These are phyloP conservation scores for Pomacea maculata DNA, from an alignment of 1,140 invertebrate species.

Conservation along the genomic window DNA sequence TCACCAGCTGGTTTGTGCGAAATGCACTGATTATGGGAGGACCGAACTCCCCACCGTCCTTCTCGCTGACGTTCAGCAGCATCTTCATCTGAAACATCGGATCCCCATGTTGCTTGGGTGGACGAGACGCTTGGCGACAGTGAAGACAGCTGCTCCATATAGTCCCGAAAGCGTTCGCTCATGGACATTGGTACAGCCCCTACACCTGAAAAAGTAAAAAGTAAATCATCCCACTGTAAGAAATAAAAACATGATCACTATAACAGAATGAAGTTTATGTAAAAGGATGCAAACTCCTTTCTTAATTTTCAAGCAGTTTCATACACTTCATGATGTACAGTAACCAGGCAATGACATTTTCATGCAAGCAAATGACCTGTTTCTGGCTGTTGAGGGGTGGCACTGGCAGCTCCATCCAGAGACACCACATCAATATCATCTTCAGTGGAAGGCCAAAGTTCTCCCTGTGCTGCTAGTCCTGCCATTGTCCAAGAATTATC, in stretches of 20 bases:
- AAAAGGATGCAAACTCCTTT: too few relatives aligned
- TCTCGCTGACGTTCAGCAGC: not conserved
- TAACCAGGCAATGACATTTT: not conserved
- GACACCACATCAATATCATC: slow-evolving; percentile 54
- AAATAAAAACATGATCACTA: not conserved
- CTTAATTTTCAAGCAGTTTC: too few relatives aligned
- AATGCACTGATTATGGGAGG: not conserved
- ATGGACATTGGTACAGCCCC: slow-evolving; percentile 24
- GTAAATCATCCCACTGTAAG: not conserved
- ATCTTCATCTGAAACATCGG: not conserved
- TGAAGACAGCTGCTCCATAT: slow-evolving; percentile 51
- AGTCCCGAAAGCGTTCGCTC: slow-evolving; percentile 47
- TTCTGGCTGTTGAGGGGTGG: not conserved
- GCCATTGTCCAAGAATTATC: not conserved
- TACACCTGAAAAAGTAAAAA: slow-evolving; percentile 19
- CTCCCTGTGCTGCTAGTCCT: slow-evolving; percentile 7
- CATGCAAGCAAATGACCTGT: not conserved
- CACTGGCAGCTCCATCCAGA: slow-evolving; percentile 24
- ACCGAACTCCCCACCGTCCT: not conserved
- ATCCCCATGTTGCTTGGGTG: not conserved
- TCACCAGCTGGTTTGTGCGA: not conserved
- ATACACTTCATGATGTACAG: not conserved
- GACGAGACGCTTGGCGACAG: slow-evolving; percentile 13
- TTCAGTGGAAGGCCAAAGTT: slow-evolving; percentile 38
- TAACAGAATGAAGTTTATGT: not conserved